A percentile compares a stretch with the other conserved stretches of the same genome.
phyloP scores from a whole-genome alignment of 2,797 vertebrate genomes.

The Rhinoraja longicauda region DNA sequence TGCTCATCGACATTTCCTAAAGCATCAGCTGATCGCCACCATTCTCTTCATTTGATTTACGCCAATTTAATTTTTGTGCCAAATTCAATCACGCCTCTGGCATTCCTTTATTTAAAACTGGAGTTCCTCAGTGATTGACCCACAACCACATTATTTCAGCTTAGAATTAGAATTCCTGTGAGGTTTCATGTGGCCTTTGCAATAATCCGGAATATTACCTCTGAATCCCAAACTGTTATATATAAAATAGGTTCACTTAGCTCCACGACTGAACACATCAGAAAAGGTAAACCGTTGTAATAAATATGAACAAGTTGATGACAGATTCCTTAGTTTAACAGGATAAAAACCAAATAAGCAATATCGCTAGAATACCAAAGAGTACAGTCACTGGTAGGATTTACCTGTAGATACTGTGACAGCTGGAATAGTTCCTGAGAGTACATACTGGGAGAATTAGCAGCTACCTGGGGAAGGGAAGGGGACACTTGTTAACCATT shows the following conservation, averaged over 20 bases:
- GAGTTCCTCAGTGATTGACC: too few relatives aligned
- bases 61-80: not conserved
- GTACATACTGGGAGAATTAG: conserved; percentile 99
- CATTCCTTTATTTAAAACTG: too few relatives aligned
- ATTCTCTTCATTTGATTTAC: not conserved
- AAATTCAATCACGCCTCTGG: too few relatives aligned
- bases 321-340: not conserved
- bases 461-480: conserved; percentile 72
- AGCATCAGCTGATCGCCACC: not conserved
- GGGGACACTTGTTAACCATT: conserved; percentile 38
- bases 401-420: conserved; percentile 98
- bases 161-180: not conserved
- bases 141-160: too few relatives aligned
- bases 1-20: not conserved
- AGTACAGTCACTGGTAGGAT: conserved; percentile 50
- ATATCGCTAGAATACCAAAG: conserved; percentile 39
- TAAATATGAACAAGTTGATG: not conserved
- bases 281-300: too few relatives aligned
- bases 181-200: not conserved
- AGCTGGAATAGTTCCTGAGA: conserved; percentile 99
- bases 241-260: not conserved
- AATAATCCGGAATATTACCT: not conserved
- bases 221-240: not conserved
- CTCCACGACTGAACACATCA: not conserved
- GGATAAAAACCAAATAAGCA: conserved; percentile 2